These are phyloP conservation scores for Drosophila pseudoananassae DNA, from an alignment of 1,140 invertebrate genomes.

Conservation along the genomic window DNA sequence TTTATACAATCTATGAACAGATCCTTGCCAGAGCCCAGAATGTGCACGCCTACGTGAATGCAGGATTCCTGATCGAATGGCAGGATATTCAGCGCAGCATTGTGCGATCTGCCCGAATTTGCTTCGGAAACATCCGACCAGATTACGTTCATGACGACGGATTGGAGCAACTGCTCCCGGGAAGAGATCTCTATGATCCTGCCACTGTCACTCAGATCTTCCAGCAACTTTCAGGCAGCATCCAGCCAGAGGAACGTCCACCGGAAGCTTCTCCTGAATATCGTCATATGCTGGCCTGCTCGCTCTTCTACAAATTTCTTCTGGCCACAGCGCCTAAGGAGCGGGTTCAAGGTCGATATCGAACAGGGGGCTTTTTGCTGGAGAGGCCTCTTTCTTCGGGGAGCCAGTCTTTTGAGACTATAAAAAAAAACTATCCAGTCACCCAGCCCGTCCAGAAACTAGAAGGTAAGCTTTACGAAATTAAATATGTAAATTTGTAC, in stretches of 20 bases:
- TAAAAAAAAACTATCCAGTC: conserved; percentile 90
- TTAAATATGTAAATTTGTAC: too few relatives aligned
- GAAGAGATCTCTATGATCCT: conserved; percentile 85
- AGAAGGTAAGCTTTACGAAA: conserved; percentile 84
- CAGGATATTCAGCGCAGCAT: conserved; percentile 59
- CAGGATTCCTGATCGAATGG: conserved; percentile 88
- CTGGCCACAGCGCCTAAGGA: conserved; percentile 84
- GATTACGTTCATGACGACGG: conserved; percentile 88
- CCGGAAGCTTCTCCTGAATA: conserved; percentile 88
- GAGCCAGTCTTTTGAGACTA: conserved; percentile 90
- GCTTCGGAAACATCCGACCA: conserved; percentile 89
- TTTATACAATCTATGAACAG: conserved; percentile 23
- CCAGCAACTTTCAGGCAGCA: conserved; percentile 31
- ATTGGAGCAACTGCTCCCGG: conserved; percentile 87
- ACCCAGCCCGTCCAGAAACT: conserved; percentile 91
- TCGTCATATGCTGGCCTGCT: conserved; percentile 87
- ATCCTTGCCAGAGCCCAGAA: conserved; percentile 91
- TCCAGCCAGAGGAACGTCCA: conserved; percentile 82
- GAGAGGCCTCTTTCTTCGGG: conserved; percentile 88
- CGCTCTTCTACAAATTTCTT: conserved; percentile 90
- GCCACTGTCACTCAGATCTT: conserved; percentile 48
- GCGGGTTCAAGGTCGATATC: conserved; percentile 57
- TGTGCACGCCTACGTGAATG: conserved; percentile 92
- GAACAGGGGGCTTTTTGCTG: conserved; percentile 86
- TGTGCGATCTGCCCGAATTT: conserved; percentile 73